These are phyloP conservation scores for Periophthalmus modestus DNA, from an alignment of 2,113 vertebrate species.

Conservation along the genomic window DNA sequence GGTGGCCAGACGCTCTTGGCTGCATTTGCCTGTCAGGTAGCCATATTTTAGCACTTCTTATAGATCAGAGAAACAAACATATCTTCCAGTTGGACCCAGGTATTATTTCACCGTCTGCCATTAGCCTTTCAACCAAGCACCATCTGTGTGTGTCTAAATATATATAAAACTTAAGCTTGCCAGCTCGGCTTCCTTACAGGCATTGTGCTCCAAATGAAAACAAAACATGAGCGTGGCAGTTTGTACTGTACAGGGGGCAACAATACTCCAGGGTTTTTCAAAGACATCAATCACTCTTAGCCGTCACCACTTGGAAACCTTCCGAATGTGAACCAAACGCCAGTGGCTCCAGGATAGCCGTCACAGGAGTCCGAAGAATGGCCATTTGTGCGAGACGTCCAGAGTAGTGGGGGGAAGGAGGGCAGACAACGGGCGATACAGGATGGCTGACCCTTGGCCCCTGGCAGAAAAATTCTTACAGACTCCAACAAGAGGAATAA, in stretches of 20 bases:
- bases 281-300: conserved; percentile 63
- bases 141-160: conserved; percentile 28
- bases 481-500: conserved; percentile 64
- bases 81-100: conserved; percentile 1
- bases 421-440: conserved; percentile 37
- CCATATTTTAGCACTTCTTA: background rate
- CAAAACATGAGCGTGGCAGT: conserved; percentile 44
- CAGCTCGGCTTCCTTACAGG: conserved; percentile 51
- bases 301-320: conserved; percentile 41
- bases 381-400: conserved; percentile 62
- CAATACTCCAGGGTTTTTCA: conserved; percentile 51
- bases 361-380: conserved; percentile 70
- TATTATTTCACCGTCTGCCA: conserved; percentile 34
- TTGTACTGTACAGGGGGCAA: conserved; percentile 56
- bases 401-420: background rate
- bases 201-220: conserved; percentile 61
- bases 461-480: conserved; percentile 69
- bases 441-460: conserved; percentile 61
- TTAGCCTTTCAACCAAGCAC: conserved; percentile 29
- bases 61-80: conserved; percentile 10
- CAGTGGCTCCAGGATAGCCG: conserved; percentile 71
- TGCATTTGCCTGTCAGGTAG: background rate
- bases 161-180: conserved; percentile 41
- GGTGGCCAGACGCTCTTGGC: background rate
- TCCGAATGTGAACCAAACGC: conserved; percentile 49